phyloP scores from a whole-genome alignment of 2,797 vertebrate genomes.

The Lycodopsis pacificus region DNA sequence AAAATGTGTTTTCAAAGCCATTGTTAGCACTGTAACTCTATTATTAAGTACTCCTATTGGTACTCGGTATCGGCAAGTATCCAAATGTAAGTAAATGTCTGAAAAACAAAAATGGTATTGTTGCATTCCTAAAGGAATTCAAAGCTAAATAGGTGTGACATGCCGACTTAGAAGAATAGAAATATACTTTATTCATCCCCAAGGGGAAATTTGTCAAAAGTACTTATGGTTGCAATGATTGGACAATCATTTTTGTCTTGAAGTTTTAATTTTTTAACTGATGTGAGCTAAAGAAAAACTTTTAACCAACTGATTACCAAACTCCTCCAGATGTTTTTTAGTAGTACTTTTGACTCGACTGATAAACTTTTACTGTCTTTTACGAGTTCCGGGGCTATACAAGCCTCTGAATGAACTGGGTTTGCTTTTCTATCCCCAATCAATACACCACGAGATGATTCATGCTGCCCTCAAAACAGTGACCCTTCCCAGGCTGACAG shows the following conservation, averaged over 20 bases:
- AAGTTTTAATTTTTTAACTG: not conserved
- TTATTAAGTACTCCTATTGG: too few relatives aligned
- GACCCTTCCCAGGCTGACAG: not conserved
- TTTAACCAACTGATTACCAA: not conserved
- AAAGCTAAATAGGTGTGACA: not conserved
- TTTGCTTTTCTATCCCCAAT: slow-evolving; percentile 32
- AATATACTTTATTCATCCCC: too few relatives aligned
- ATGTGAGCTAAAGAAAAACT: not conserved
- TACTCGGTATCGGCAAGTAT: too few relatives aligned
- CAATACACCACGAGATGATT: slow-evolving; percentile 39
- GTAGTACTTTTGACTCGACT: not conserved
- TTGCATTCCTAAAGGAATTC: not conserved
- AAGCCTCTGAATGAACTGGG: slow-evolving; percentile 7
- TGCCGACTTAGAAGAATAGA: too few relatives aligned
- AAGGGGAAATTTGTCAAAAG: too few relatives aligned
- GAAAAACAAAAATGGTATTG: too few relatives aligned
- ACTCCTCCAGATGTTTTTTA: not conserved
- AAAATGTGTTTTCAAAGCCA: not conserved
- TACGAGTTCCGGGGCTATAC: not conserved
- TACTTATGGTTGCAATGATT: not conserved
- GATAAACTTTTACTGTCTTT: slow-evolving; percentile 10
- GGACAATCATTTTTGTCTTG: not conserved
- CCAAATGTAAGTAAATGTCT: too few relatives aligned
- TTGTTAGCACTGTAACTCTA: not conserved
- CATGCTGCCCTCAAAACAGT: slow-evolving; percentile 39